Evolutionary conservation across 2,888 invertebrate genomes (phyloP).

Genomic region (Lapara coniferarum): DNA sequence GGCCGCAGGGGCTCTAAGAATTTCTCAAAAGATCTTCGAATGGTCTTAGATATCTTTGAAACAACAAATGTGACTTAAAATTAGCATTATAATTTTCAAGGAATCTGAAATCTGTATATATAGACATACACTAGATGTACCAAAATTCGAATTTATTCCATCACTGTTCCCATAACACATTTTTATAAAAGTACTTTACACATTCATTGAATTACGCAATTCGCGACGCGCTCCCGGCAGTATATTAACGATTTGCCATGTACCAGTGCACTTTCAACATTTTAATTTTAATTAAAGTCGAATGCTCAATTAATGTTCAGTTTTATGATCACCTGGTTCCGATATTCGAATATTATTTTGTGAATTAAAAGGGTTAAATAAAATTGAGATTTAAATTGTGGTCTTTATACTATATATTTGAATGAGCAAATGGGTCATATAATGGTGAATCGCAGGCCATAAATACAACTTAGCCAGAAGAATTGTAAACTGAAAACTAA

Average conservation of each 20-base stretch:
- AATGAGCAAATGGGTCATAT: no score
- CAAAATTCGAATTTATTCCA: neutral
- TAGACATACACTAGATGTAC: no score
- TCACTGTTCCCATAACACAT: conserved; percentile 1
- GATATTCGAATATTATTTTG: neutral
- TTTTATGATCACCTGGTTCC: conserved; percentile 15
- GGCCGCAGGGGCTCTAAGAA: no score
- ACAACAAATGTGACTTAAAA: no score
- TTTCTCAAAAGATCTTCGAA: no score
- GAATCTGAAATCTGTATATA: no score
- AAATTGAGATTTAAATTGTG: neutral
- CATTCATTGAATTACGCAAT: conserved; percentile 14
- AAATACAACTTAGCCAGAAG: no score
- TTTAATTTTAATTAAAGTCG: conserved; percentile 24
- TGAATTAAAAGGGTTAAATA: neutral
- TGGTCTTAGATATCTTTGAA: no score
- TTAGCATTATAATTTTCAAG: neutral
- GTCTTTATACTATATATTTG: no score
- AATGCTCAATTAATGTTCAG: conserved; percentile 22
- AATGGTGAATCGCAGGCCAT: neutral
- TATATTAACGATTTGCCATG: conserved; percentile 20
- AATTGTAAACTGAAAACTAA: no score
- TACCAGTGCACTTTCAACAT: conserved; percentile 13
- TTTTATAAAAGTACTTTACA: conserved; percentile 15
- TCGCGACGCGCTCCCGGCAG: conserved; percentile 4